Evolutionary conservation across 1,140 invertebrate species (phyloP), one percentile per base, ranked within the genome.

Genomic region (Teleopsis dalmanni): DNA sequence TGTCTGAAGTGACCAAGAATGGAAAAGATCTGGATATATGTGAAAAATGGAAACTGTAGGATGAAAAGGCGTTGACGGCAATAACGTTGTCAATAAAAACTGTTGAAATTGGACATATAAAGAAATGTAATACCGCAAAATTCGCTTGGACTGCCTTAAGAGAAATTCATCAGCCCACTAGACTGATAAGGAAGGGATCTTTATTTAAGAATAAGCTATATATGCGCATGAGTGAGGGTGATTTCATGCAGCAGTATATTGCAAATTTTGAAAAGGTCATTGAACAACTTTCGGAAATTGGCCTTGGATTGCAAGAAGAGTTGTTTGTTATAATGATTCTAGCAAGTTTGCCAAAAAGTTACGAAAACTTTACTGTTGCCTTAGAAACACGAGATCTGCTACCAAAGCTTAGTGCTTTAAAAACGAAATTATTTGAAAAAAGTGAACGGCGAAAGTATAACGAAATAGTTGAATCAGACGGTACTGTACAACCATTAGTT

Each of bases 321-420:
- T 29, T 54, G 19, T 47, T 54, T 3, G 14, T 37, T 2, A 43
- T 51, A 25, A 48, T 48, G 29, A 19, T 44, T 4, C 19, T 54
- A 16, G 26, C 44, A 0, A 48, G 43, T 16, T 31, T 51, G 2
- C 38, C 44, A 11, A 37, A 34, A 13, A 8, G 11, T 3, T 54
- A 22, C 21, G 52, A 51, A 33, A 54, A 51, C 29, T 54, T 54
- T 14, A 45, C 51, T 0, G 45, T 54, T 3, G 52, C 48, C 9
- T 25, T 54, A 11, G 52, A 54, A 44, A 37, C 44, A 13, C 10
- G 52, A 4, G 52, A 54, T 33, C 23, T 27, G 4, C 27, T 52
- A 13, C 46, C 51, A 11, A 27, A 8, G 11, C 34, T 50, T 1
- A 47, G 16, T 18, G 35, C 36, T 2, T 40, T 54, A 14, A 51